Evolutionary conservation across 92 coral and sea anemone genomes (phyloP).

Genomic region (Epizoanthus scotinus): DNA sequence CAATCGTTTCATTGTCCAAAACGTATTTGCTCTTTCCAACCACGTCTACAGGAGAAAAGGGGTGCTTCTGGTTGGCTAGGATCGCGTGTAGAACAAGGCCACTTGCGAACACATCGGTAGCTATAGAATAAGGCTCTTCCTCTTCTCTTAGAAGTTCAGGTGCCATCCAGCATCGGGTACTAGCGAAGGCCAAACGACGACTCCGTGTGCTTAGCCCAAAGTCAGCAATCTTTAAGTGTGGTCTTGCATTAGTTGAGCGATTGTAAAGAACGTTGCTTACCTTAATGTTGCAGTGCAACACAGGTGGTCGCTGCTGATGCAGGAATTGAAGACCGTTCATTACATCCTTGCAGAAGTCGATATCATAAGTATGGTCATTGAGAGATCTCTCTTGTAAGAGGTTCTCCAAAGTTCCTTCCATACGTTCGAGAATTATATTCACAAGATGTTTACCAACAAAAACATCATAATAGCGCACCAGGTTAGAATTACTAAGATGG

Average conservation of each 20-base stretch:
- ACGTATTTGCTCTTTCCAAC: constrained; percentile 5
- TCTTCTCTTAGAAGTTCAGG: constrained; percentile 39
- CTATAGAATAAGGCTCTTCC: constrained; percentile 21
- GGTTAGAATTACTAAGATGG: no score
- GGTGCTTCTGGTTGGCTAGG: constrained; percentile 38
- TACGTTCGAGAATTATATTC: no score
- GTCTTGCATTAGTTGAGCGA: constrained; percentile 2
- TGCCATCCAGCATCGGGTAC: constrained; percentile 51
- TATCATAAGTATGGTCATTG: no score
- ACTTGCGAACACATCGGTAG: constrained; percentile 33
- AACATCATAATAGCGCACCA: no score
- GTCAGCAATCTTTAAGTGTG: constrained; percentile 45
- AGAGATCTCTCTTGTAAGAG: no score
- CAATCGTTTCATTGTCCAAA: no score
- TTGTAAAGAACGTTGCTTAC: constrained; percentile 41
- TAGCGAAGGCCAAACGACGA: constrained; percentile 43
- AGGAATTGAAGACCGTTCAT: no score
- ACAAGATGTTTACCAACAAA: no score
- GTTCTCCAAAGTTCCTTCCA: no score
- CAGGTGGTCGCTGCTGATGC: no score
- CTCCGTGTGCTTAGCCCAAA: constrained; percentile 28
- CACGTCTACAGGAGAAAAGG: constrained; percentile 37
- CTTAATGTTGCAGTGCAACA: constrained; percentile 41
- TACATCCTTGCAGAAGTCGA: no score
- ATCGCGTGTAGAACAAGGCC: constrained; percentile 45